Base-by-base conservation (phyloP, 1,140 invertebrate species). In the Drosophila cardini region DNA sequence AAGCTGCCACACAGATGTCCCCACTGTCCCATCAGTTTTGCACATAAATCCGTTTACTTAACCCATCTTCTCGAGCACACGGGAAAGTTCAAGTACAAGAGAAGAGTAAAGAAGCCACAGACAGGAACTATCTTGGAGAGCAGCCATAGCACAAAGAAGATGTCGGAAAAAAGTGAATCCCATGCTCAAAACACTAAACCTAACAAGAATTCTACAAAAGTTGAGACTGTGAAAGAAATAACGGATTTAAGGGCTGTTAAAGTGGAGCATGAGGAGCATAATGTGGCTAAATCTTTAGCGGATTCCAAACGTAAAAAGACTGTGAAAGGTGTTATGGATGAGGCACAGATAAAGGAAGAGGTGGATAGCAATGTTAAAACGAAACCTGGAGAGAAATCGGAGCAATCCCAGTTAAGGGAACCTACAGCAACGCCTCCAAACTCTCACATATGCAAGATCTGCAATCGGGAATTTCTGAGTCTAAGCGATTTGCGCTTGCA, bases 61-160 rank as follows among this genome's bases (percentile, higher is more conserved):
- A 15, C 69, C 6, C 69, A 72, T 11, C 38, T 65, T 0, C 46
- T 9, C 5, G 69, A 72, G 43, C 69, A 72, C 15, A 64, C 69
- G 6, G 52, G 62, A 3, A 15, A 55, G 0, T 71, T 56, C 34
- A 61, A 52, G 1, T 18, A 42, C 26, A 72, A 40, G 26, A 6
- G 9, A 13, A 42, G n/a, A 26, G 21, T 4, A 26, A n/a, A n/a
- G n/a, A n/a, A 26, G 21, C 21, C 21, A 4, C 21, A 26, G 21
- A 5, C 4, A 3, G 21, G 0, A 26, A 0, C 5, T 26, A 26
- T 4, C n/a, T n/a, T n/a, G n/a, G n/a, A n/a, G n/a, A n/a, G n/a
- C n/a, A n/a, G n/a, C n/a, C n/a, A n/a, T n/a, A n/a, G n/a, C 2
- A 26, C 4, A 26, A 26, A 26, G 4, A 3, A 5, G 2, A 26